Evolutionary conservation across 1,140 invertebrate species (phyloP).

Genomic region (Ostrea edulis): DNA sequence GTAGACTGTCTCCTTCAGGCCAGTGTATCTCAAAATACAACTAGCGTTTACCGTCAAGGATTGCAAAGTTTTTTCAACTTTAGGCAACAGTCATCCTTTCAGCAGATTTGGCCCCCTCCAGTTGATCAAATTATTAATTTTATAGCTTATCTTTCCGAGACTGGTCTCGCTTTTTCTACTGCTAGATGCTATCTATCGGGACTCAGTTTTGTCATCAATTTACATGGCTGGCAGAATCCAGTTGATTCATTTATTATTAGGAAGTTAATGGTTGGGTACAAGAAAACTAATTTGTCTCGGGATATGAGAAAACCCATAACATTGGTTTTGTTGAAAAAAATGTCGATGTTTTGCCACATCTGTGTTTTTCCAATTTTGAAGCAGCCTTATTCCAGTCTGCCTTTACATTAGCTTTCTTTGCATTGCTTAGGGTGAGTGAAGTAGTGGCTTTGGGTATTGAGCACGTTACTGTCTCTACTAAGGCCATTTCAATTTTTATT

Average conservation of each 20-base stretch:
- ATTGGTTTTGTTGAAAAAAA: too few species aligned
- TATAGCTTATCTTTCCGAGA: too few species aligned
- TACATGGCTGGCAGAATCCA: background rate
- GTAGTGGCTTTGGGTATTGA: background rate
- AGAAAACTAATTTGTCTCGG: background rate
- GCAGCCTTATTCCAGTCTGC: too few species aligned
- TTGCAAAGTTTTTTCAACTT: constrained; percentile 16
- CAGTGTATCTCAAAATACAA: background rate
- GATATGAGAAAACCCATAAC: too few species aligned
- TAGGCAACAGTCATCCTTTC: background rate
- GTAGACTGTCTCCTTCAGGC: background rate
- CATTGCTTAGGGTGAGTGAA: background rate
- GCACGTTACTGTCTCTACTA: background rate
- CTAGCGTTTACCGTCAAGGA: too few species aligned
- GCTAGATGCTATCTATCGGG: background rate
- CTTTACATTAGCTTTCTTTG: too few species aligned
- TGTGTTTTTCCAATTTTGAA: too few species aligned
- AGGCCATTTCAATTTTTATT: background rate
- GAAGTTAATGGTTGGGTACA: background rate
- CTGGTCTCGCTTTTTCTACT: background rate
- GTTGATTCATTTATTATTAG: constrained; percentile 2
- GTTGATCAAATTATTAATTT: constrained; percentile 27
- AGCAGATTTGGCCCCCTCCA: background rate
- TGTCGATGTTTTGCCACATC: too few species aligned
- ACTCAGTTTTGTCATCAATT: too few species aligned